Evolutionary conservation across 1,140 invertebrate species (phyloP), one percentile per base, ranked within the genome.

Genomic region (Papilio machaon): DNA sequence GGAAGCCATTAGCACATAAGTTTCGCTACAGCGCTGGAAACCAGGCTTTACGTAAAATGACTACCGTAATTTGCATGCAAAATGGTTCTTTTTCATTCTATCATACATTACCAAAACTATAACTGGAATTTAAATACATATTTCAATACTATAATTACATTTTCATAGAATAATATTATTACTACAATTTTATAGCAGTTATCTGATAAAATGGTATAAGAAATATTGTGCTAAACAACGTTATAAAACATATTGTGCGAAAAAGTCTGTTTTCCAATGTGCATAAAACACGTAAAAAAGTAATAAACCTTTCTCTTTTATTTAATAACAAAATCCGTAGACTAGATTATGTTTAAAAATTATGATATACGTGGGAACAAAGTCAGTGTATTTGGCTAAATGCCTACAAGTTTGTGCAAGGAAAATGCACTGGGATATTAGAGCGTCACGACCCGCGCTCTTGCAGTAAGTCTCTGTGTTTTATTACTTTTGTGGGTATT

Each of bases 1-100:
- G 74, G 74, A 76, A 76, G 47, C 43, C 74, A 76, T 76, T 76
- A 76, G 74, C 74, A 76, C 46, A 52, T 76, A 76, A 76, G 46
- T 76, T 19, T 49, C 47, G 74, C 74, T 76, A 19, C 74, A 23
- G 47, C 47, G 49, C 74, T 52, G 74, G 74, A 54, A 76, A 52
- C 74, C 74, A 76, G 74, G 52, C 74, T 76, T 76, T 54, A n/a
- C 47, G 43, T 76, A 76, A 76, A 76, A 76, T 52, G 43, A 35
- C 74, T 76, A 10, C n/a, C 43, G 74, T 74, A 74, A 74, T 74
- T 74, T 74, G 43, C 73, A 74, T 47, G 73, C 43, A 47, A 74
- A 47, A 74, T 47, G 73, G 43, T n/a, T 43, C 38, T 46, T 74
- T 74, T 74, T 47, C 43, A n/a, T n/a, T 19, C 19, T 64, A 64